These are phyloP conservation scores for Noctua fimbriata DNA, from an alignment of 2,888 invertebrate species.

Conservation along the genomic window DNA sequence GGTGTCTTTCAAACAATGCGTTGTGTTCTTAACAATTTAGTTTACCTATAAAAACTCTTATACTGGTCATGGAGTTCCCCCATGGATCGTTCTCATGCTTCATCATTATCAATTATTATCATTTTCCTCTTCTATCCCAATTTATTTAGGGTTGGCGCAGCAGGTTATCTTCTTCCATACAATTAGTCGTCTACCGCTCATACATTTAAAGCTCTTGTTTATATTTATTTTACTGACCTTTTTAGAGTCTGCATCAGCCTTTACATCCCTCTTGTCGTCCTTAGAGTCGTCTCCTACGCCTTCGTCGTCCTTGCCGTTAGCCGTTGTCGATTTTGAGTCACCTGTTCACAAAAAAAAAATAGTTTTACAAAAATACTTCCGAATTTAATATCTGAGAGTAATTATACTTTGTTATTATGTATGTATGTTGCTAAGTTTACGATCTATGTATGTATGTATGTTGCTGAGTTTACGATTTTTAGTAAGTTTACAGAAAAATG, in stretches of 20 bases:
- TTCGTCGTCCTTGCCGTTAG: constrained; percentile 87
- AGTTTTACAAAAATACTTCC: neutral
- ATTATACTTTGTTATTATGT: neutral
- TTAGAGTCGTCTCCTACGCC: constrained; percentile 82
- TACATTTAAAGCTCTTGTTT: neutral
- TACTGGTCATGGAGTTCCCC: neutral
- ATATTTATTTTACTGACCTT: constrained; percentile 77
- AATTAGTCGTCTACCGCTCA: neutral
- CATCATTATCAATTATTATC: neutral
- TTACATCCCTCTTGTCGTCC: constrained; percentile 81
- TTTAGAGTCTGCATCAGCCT: constrained; percentile 82
- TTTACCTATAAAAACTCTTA: neutral
- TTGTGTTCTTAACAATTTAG: neutral
- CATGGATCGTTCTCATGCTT: neutral
- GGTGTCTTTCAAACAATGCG: neutral
- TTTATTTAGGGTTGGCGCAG: neutral
- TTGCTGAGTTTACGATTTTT: neutral
- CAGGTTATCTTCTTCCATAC: neutral
- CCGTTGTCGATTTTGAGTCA: constrained; percentile 85
- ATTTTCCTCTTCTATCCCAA: neutral
- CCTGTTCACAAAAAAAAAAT: constrained; percentile 71
- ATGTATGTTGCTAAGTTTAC: too few species aligned
- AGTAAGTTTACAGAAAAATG: neutral
- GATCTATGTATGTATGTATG: neutral
- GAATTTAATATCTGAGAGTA: neutral